Conservation (phyloP, 37 sponge, comb jelly and placozoan species). For the Beroe ovata region DNA sequence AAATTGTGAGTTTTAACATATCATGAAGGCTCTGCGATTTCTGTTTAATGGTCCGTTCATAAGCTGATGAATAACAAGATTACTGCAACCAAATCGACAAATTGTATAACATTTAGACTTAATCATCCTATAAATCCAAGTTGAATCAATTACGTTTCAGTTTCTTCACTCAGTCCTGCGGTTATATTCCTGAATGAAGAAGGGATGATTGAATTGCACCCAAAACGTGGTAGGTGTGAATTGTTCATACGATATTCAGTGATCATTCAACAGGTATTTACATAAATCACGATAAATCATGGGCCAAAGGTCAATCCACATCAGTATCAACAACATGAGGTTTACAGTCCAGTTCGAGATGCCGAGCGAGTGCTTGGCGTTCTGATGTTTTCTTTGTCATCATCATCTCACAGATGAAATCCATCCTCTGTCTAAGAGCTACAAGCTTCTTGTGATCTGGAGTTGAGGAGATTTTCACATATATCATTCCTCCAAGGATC, state of each 20-base stretch:
- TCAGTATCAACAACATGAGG: background rate
- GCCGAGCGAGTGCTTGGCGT: background rate
- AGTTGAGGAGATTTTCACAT: background rate
- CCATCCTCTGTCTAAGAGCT: background rate
- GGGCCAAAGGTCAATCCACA: too few relatives aligned
- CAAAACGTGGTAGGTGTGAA: too few relatives aligned
- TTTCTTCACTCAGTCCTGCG: background rate
- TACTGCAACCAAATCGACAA: too few relatives aligned
- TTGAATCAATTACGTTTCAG: too few relatives aligned
- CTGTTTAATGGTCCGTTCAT: too few relatives aligned
- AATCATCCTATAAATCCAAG: too few relatives aligned
- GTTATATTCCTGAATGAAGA: background rate
- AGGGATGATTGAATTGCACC: background rate
- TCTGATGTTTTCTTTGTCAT: background rate
- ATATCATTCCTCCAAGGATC: slow-evolving; percentile 31
- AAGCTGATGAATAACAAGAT: too few relatives aligned
- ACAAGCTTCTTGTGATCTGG: background rate
- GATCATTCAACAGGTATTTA: too few relatives aligned
- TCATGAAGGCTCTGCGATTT: slow-evolving; percentile 1
- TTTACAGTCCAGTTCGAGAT: slow-evolving; percentile 46
- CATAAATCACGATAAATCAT: too few relatives aligned
- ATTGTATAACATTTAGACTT: too few relatives aligned
- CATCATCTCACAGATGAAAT: slow-evolving; percentile 12
- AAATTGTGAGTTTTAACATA: background rate
- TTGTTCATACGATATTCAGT: too few relatives aligned